Evolutionary conservation across 2,113 vertebrate genomes (phyloP), one percentile per base, ranked within the genome.

Genomic region (Xyliphius kryptos): DNA sequence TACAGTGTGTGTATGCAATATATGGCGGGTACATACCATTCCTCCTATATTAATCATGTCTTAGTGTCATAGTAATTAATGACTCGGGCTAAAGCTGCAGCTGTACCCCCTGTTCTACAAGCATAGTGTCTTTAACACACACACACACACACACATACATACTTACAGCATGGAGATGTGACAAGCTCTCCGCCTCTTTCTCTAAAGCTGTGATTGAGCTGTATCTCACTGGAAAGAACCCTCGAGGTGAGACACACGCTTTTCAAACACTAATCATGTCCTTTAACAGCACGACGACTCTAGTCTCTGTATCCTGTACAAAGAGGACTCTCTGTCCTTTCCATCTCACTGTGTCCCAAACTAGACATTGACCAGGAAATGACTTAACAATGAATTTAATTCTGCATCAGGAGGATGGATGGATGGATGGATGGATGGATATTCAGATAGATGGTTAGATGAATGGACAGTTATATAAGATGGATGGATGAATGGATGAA

Each of bases 201-300:
- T 86, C 80, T 80, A 84, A 82, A 73, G 56, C 74, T 56, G 73
- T 82, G 84, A 87, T 83, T 81, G 79, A 84, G 79, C 74, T 74
- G 73, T 69, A 73, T 66, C 63, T 47, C 73, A 61, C 77, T 74
- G 55, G 54, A 83, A 83, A n/a, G 78, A 81, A 68, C 14, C 70
- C 77, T 78, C 79, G 75, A 51, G 67, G 73, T 68, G 71, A 76
- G 81, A 78, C 77, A 81, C 47, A 70, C 77, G 81, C 58, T 63
- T 75, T 69, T 79, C 69, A 21, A 58, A 52, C 67, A 40, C 77
- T 87, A 86, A 87, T 88, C 83, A 83, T 61, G 67, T 65, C 72
- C 71, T 67, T 65, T 69, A 63, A 68, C 75, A 73, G 69, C 70
- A 76, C 81, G 78, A 77, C 77, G 77, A 55, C 59, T 60, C 63